These are phyloP conservation scores for Drosophila multiciliata DNA, from an alignment of 2,888 invertebrate species.

Conservation along the genomic window DNA sequence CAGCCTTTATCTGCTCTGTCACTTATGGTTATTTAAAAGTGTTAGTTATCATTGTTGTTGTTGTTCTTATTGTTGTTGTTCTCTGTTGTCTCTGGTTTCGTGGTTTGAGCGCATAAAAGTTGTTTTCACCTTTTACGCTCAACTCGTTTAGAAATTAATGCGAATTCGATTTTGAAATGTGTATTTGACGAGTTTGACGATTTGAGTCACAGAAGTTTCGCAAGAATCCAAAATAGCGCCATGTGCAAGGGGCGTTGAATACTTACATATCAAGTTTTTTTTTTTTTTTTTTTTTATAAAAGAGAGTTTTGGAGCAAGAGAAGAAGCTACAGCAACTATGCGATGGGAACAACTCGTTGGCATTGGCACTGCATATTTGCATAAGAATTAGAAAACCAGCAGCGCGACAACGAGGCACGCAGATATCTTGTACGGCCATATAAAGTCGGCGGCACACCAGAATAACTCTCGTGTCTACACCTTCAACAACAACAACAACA, in stretches of 20 bases:
- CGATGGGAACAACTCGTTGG: slow-evolving; percentile 36
- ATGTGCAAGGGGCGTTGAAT: slow-evolving; percentile 25
- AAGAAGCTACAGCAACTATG: slow-evolving; percentile 43
- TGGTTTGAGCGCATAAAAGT: slow-evolving; percentile 32
- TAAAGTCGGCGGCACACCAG: slow-evolving; percentile 66
- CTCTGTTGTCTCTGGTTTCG: slow-evolving; percentile 31
- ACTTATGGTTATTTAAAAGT: slow-evolving; percentile 61
- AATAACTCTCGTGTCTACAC: slow-evolving; percentile 73
- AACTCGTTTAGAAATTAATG: slow-evolving; percentile 71
- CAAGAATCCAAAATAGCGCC: slow-evolving; percentile 49
- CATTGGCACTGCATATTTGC: slow-evolving; percentile 69
- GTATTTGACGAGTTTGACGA: slow-evolving; percentile 47
- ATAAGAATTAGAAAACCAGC: slow-evolving; percentile 76
- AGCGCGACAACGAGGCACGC: slow-evolving; percentile 61
- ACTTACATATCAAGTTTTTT: slow-evolving; percentile 41
- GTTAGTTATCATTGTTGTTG: slow-evolving; percentile 62
- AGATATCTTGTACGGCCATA: slow-evolving; percentile 68
- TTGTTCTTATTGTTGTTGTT: slow-evolving; percentile 41
- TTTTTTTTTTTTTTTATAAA: slow-evolving; percentile 18
- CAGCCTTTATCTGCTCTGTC: slow-evolving; percentile 58
- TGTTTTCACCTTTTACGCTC: slow-evolving; percentile 59
- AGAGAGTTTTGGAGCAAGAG: slow-evolving; percentile 66
- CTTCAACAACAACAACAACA: slow-evolving; percentile 49
- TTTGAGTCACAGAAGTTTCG: slow-evolving; percentile 68
- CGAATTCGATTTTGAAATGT: slow-evolving; percentile 69